phyloP scores from a whole-genome alignment of 2,797 vertebrate genomes.

The Hippopotamyrus pictus region DNA sequence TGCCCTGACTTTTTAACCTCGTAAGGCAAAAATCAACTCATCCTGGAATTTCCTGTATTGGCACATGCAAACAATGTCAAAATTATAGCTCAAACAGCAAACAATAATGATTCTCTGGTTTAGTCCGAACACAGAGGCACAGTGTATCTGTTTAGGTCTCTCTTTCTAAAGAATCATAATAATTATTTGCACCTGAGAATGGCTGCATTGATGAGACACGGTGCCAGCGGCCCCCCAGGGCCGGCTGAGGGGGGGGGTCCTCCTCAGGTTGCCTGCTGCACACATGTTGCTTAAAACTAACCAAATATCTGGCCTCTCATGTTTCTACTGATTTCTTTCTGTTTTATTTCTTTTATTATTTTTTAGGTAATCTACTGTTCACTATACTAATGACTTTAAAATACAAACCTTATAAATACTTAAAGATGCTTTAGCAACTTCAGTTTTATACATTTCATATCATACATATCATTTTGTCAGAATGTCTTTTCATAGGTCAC shows the following conservation, averaged over 20 bases:
- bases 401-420: background rate
- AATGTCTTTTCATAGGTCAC: background rate
- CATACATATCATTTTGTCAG: background rate
- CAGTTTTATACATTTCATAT: background rate
- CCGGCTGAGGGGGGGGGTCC: background rate
- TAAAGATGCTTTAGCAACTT: background rate
- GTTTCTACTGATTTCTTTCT: conserved; percentile 8
- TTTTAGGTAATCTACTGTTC: background rate
- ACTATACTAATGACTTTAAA: background rate
- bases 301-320: background rate
- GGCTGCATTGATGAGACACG: background rate
- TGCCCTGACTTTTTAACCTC: background rate
- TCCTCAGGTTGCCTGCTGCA: background rate
- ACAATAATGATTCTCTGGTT: background rate
- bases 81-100: background rate
- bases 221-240: background rate
- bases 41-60: conserved; percentile 2
- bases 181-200: background rate
- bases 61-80: background rate
- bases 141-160: background rate
- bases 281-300: background rate
- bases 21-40: background rate
- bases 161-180: background rate
- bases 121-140: background rate
- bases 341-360: background rate